Evolutionary conservation across 2,888 invertebrate genomes (phyloP), one percentile per base, ranked within the genome.

Genomic region (Ophion slaviceki): DNA sequence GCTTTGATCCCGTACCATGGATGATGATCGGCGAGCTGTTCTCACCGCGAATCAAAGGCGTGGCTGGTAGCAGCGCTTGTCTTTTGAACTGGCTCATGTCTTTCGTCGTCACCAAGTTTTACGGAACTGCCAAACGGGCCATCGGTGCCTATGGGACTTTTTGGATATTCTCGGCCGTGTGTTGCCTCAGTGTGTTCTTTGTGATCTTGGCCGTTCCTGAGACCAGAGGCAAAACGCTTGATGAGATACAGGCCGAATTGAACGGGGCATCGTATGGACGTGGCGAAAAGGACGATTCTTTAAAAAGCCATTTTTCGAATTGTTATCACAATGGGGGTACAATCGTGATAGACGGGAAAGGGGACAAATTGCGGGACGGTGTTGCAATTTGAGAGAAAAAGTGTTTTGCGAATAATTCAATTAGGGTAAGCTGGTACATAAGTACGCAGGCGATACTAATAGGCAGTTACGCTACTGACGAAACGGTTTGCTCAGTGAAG

Each of bases 11-110:
- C 53, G 53, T 67, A 20, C 66, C 66, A 1, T 97, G 97, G 97
- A 95, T 98, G 95, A 97, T 97, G 95, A 95, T 97, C 92, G 96
- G 98, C 2, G 98, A 98, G 93, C 94, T 98, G 10, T 97, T 98
- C 92, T 95, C 97, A 74, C 95, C 97, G 1, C 96, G 97, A 90
- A 97, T 98, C 83, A 97, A 97, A 92, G 96, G 96, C 6, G 95
- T 97, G 77, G 97, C 97, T 32, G 96, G 96, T 28, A 97, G 97
- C 0, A 96, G 97, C 36, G 97, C 97, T 1, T 97, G 97, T 40
- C 96, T 97, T 0, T 95, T 97, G 67, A 98, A 98, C 93, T 98
- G 98, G 98, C 93, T 97, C 20, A 94, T 97, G 89, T 97, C 97
- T 64, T 98, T 98, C 92, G 91, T 97, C 1, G 96, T 98, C 0